Conservation (phyloP, 1,140 invertebrate species). For the Nasonia longicornis region DNA sequence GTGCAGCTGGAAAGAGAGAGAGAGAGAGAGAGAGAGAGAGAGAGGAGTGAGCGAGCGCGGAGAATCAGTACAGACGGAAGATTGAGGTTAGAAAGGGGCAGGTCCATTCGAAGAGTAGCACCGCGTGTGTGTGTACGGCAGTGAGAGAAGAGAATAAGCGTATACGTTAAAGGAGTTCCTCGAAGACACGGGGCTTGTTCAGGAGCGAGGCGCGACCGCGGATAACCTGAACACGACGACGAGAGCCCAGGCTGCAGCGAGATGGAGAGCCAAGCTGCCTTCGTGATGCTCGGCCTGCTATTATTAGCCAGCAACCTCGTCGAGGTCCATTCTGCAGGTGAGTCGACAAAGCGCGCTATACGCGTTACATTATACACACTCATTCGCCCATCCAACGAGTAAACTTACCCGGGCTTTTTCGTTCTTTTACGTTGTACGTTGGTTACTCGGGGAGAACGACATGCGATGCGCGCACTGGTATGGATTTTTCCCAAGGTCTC, state of each 20-base stretch:
- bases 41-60: not conserved
- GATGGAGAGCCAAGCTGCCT: conserved; percentile 63
- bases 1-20: not conserved
- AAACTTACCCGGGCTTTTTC: not conserved
- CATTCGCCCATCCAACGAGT: not conserved
- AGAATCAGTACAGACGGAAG: not conserved
- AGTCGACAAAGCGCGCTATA: not conserved
- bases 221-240: conserved; percentile 1
- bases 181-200: not conserved
- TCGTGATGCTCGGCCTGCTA: conserved; percentile 63
- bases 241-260: conserved; percentile 50
- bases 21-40: not conserved
- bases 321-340: conserved; percentile 47
- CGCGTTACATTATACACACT: not conserved
- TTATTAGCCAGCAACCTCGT: conserved; percentile 65
- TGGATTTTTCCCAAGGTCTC: not conserved
- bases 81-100: conserved; percentile 37
- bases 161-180: too few relatives aligned
- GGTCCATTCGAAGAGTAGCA: not conserved
- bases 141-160: too few relatives aligned
- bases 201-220: conserved; percentile 1
- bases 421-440: not conserved
- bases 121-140: not conserved
- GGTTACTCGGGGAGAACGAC: not conserved
- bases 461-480: not conserved